Percentiles rank a stretch among this genome's conserved stretches.
Conservation (phyloP, 2,888 invertebrate species). For the Nomada goodeniana region DNA sequence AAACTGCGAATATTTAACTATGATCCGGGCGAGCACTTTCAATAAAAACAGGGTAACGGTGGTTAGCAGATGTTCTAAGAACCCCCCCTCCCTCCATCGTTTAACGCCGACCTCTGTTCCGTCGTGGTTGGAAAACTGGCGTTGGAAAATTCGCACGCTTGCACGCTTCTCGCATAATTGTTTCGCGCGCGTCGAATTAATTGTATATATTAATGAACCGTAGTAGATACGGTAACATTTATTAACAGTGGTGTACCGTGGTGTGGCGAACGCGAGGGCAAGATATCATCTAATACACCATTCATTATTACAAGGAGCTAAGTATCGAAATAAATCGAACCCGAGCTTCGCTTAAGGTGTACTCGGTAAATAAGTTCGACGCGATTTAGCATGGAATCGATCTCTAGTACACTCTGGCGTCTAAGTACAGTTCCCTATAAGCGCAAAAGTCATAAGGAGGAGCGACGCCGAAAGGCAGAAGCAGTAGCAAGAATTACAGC, state of each 20-base stretch:
- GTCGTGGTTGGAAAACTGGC: not conserved
- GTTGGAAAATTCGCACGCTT: constrained; percentile 13
- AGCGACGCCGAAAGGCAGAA: constrained; percentile 42
- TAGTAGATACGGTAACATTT: not conserved
- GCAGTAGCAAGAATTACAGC: constrained; percentile 49
- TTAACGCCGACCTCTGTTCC: constrained; percentile 29
- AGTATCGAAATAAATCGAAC: too few species aligned
- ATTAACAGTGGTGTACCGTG: not conserved
- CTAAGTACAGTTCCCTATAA: too few species aligned
- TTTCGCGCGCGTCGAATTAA: constrained; percentile 18
- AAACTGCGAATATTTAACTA: constrained; percentile 41
- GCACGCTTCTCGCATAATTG: constrained; percentile 28
- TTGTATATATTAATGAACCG: too few species aligned
- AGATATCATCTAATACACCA: not conserved
- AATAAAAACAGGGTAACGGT: constrained; percentile 17
- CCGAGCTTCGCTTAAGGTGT: too few species aligned
- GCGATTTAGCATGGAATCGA: too few species aligned
- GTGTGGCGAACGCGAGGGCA: too few species aligned
- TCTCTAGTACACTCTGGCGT: too few species aligned
- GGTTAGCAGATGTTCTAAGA: constrained; percentile 48
- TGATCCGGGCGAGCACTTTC: constrained; percentile 20
- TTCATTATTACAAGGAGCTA: too few species aligned
- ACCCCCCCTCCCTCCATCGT: not conserved
- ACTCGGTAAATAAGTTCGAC: too few species aligned
- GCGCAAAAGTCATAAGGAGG: constrained; percentile 42